These are phyloP conservation scores for Merops nubicus DNA, from an alignment of 2,113 vertebrate species.

Conservation along the genomic window DNA sequence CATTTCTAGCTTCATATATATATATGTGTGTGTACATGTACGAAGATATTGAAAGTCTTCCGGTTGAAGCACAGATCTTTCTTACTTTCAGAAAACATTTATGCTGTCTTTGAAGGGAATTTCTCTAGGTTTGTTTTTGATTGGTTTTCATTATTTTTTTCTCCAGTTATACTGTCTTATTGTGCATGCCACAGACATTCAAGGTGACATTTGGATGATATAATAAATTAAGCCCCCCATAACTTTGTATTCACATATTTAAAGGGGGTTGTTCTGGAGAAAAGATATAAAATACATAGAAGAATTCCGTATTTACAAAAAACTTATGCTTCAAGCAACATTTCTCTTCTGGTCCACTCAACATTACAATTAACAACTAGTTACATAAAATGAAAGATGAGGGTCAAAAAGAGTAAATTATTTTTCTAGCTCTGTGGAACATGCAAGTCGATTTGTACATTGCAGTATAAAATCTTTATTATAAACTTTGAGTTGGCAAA, in stretches of 20 bases:
- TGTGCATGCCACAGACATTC: background rate
- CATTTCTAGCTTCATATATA: background rate
- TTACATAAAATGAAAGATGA: background rate
- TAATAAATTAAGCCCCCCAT: background rate
- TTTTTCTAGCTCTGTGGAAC: background rate
- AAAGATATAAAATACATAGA: background rate
- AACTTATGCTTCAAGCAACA: background rate
- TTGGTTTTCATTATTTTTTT: background rate
- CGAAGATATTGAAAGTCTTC: background rate
- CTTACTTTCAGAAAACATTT: background rate
- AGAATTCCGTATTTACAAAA: background rate
- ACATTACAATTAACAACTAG: background rate
- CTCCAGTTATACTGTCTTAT: background rate
- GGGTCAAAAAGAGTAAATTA: background rate
- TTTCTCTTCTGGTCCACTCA: background rate
- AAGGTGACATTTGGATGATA: background rate
- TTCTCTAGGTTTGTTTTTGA: background rate
- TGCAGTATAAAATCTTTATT: background rate
- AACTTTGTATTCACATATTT: background rate
- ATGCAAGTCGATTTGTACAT: background rate
- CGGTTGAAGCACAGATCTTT: background rate
- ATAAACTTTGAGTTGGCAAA: background rate
- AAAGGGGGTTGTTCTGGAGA: background rate
- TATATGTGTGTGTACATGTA: background rate
- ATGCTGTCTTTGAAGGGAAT: background rate